phyloP scores from a whole-genome alignment of 2,888 invertebrate species.

The Caenorhabditis sp. region DNA sequence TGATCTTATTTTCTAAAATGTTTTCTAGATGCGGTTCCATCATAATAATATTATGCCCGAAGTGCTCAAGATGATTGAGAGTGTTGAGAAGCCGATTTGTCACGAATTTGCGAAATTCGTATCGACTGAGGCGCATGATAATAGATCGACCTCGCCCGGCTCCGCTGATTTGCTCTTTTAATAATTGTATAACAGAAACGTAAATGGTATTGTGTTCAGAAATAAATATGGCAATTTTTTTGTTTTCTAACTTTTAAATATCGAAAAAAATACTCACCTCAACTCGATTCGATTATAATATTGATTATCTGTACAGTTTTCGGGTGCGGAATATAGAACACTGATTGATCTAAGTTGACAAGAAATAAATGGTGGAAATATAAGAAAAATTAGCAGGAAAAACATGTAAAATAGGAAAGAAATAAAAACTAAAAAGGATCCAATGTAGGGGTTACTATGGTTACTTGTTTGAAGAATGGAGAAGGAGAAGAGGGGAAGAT shows the following conservation, averaged over 20 bases:
- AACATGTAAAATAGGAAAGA: not conserved
- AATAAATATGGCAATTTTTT: not conserved
- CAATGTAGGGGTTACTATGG: conserved; percentile 23
- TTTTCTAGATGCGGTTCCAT: not conserved
- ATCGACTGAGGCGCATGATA: not conserved
- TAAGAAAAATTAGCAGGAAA: not conserved
- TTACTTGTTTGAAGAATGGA: no score
- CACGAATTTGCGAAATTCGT: not conserved
- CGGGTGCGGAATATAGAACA: conserved; percentile 9
- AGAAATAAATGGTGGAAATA: not conserved
- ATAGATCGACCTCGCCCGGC: not conserved
- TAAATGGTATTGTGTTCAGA: not conserved
- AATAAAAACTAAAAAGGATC: not conserved
- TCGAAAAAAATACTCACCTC: conserved; percentile 16
- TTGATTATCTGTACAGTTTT: conserved; percentile 25
- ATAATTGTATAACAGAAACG: no score
- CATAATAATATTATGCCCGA: not conserved
- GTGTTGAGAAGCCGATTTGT: not conserved
- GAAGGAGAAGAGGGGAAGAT: no score
- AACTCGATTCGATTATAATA: conserved; percentile 28
- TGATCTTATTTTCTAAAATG: not conserved
- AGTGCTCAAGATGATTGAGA: not conserved
- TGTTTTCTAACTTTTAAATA: no score
- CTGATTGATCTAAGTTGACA: conserved; percentile 9
- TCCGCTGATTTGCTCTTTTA: not conserved